Evolutionary conservation across 2,888 invertebrate genomes (phyloP), one percentile per base, ranked within the genome.

Genomic region (Nemotelus nigrinus): DNA sequence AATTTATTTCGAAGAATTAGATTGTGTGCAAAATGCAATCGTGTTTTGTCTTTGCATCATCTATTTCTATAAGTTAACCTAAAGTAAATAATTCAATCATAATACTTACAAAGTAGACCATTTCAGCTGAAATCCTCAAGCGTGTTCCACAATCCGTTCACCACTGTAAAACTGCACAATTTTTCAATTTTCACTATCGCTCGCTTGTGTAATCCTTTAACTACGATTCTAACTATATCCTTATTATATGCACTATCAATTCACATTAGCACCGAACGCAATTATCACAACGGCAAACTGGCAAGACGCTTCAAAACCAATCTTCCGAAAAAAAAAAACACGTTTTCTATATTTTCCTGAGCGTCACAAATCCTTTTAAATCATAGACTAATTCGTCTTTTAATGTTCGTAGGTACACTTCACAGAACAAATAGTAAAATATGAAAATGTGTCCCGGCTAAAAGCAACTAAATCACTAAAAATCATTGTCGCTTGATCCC

Each of bases 71-170:
- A 25, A 25, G 1, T 25, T 25, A 25, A 25, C 25, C 25, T 25
- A 25, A 1, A 25, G 25, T 25, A 25, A 25, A 25, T 25, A 25
- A 25, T 25, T 25, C 25, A 25, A 25, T 25, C 25, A 50, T 43
- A 60, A 70, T 78, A 80, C 80, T 72, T 80, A 80, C 80, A 78
- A 80, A 80, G 77, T 80, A 80, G 72, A 80, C 80, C 80, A 80
- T 80, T 74, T 68, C 79, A 74, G 74, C 74, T 60, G 60, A 60
- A 74, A 74, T 74, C 74, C 74, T 60, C 41, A 44, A 70, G 74
- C 76, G 39, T 60, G 53, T 53, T 77, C 47, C 58, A 41, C 80
- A 81, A 82, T 74, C 74, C 48, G 74, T 60, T 48, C 63, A 63
- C 74, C 8, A n/a, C 7, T 58, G 3, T 25, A 63, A 60, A 74